Evolutionary conservation across 2,113 vertebrate species (phyloP), one percentile per base, ranked within the genome.

Genomic region (Osmerus eperlanus): DNA sequence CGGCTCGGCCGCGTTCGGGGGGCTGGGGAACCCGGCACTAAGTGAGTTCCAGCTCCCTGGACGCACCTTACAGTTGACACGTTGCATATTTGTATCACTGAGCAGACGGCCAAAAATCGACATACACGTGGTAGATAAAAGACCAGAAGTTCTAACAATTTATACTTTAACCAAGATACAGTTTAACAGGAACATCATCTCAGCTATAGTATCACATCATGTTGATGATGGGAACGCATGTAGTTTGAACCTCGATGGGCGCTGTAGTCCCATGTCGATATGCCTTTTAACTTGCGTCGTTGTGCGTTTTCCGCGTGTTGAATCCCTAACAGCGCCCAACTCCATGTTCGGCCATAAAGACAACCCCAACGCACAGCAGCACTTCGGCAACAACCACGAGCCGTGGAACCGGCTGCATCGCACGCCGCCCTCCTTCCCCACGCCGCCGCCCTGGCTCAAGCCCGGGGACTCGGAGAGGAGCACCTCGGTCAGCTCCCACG

Each of bases 381-480:
- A 91, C 94, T 96, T 98, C 93, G 94, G 88, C 87, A 90, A 91
- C 80, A 93, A 94, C 89, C 97, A 98, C 83, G 97, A 99, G 83
- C 96, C 96, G 76, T 99, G 97, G 97, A 99, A 98, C 92, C 94
- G 97, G 84, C 94, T 99, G 76, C 97, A 99, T 91, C 95, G 97
- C 81, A 98, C 97, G 11, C 97, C 97, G 61, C 96, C 97, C 68
- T 98, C 96, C 80, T 99, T 99, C 91, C 97, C 97, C 84, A 99
- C 97, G 52, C 96, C 96, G 25, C 97, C 97, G 47, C 97, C 97
- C 82, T 99, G 97, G 97, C 94, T 98, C 81, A 99, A 99, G 87
- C 95, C 97, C 15, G 95, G 94, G 85, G 97, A 99, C 78, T 89
- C 95, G 29, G 97, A 99, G 91, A 93, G 97, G 88, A 95, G 95